Evolutionary conservation across 2,888 invertebrate genomes (phyloP).

Genomic region (Diloba caeruleocephala): DNA sequence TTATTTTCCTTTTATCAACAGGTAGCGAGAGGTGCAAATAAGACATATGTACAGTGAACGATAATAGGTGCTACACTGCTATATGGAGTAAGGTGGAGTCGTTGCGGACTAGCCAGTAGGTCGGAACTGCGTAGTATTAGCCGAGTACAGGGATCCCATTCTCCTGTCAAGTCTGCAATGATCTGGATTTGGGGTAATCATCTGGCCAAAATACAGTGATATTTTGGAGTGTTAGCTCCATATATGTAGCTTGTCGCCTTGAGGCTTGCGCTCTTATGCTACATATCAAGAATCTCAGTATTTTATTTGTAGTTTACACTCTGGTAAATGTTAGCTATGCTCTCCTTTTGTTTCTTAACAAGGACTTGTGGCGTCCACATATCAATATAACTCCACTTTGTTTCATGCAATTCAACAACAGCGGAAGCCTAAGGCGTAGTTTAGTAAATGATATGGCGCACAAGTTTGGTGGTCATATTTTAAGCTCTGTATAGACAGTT

Average conservation of each 20-base stretch:
- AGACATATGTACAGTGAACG: slow-evolving; percentile 83
- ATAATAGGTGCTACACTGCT: slow-evolving; percentile 80
- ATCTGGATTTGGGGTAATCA: slow-evolving; percentile 38
- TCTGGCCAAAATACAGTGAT: slow-evolving; percentile 57
- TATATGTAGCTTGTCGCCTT: slow-evolving; percentile 71
- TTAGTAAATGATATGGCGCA: slow-evolving; percentile 59
- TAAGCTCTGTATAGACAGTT: slow-evolving; percentile 55
- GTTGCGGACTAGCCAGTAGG: slow-evolving; percentile 8
- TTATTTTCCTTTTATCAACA: slow-evolving; percentile 8
- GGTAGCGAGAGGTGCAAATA: slow-evolving; percentile 58
- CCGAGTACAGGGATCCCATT: slow-evolving; percentile 19
- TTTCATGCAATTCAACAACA: slow-evolving; percentile 48
- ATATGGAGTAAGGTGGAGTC: slow-evolving; percentile 62
- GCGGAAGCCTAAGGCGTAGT: slow-evolving; percentile 72
- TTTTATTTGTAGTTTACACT: slow-evolving; percentile 59
- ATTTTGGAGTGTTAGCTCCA: slow-evolving; percentile 53
- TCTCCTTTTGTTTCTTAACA: slow-evolving; percentile 38
- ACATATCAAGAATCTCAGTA: slow-evolving; percentile 86
- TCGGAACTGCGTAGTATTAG: slow-evolving; percentile 15
- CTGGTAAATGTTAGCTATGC: slow-evolving; percentile 35
- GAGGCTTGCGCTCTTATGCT: slow-evolving; percentile 75
- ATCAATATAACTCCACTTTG: slow-evolving; percentile 56
- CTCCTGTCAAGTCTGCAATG: slow-evolving; percentile 9
- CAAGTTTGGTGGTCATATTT: slow-evolving; percentile 71
- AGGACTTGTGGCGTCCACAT: slow-evolving; percentile 60